Base-by-base conservation (phyloP, 2,888 invertebrate species). In the Merodon equestris region DNA sequence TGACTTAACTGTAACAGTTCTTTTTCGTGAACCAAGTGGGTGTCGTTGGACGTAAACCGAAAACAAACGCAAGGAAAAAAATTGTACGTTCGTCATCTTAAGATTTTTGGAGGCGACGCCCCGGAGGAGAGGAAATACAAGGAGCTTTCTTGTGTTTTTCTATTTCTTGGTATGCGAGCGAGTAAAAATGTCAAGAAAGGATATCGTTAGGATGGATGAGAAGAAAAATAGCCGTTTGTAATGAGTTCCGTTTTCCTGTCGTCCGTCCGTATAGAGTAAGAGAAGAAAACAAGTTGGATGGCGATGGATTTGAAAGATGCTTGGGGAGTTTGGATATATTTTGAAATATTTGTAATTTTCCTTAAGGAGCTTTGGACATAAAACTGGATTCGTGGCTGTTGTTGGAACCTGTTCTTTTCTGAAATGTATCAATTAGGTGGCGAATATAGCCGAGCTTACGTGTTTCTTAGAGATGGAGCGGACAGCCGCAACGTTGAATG, bases 201-300 rank as follows among this genome's bases (percentile, higher is more conserved):
- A 74, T 79, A 79, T 79, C 74, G 79, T 73, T 70, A 79, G 70
- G 74, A 79, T 79, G 79, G 79, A 79, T 79, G 79, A 74, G 73
- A 73, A 79, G 79, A 79, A 79, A 79, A 79, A 79, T 79, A 60
- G 79, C 73, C 79, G 79, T 57, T 79, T 74, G 79, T 79, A 79
- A 79, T 79, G 79, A 79, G 79, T 79, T 79, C 79, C 79, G 68
- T 74, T 79, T 51, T 74, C 60, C 73, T 66, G 53, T 73, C 64
- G 51, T 64, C 27, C 53, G 61, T 67, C 60, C 2, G 9, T 3
- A 17, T 34, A 48, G 7, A 48, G 14, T 14, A 12, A 10, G 18
- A 0, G 19, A 48, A n/a, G 47, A 1, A n/a, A 13, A 53, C 48
- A 9, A 36, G 51, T 18, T 3, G 40, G 38, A 19, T 57, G 51